These are phyloP conservation scores for Uloborus diversus DNA, from an alignment of 1,140 invertebrate species.

Conservation along the genomic window DNA sequence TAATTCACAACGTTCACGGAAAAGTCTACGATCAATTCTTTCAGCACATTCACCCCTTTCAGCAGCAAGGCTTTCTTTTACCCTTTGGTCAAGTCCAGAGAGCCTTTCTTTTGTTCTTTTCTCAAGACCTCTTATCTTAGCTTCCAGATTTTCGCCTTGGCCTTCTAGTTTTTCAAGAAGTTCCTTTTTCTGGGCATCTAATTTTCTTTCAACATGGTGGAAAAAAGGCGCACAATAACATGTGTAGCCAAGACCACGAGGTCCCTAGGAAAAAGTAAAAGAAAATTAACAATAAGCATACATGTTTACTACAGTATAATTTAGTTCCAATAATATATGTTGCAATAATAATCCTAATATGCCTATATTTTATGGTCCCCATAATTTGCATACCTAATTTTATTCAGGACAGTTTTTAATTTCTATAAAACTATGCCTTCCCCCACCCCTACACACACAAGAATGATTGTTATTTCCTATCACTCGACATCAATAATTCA, in stretches of 20 bases:
- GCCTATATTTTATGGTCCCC: too few species aligned
- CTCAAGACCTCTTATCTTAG: slow-evolving; percentile 81
- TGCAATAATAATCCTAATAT: too few species aligned
- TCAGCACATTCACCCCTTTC: slow-evolving; percentile 58
- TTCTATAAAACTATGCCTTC: too few species aligned
- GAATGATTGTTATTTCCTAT: too few species aligned
- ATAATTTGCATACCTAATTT: too few species aligned
- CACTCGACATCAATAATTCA: too few species aligned
- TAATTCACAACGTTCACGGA: slow-evolving; percentile 55
- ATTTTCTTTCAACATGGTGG: slow-evolving; percentile 83
- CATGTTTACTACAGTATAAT: too few species aligned
- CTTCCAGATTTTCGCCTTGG: slow-evolving; percentile 80
- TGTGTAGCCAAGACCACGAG: slow-evolving; percentile 85
- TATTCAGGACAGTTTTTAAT: too few species aligned
- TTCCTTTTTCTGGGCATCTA: slow-evolving; percentile 86
- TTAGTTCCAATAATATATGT: too few species aligned
- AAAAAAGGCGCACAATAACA: slow-evolving; percentile 86
- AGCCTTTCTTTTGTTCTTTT: slow-evolving; percentile 79
- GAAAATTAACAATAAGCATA: too few species aligned
- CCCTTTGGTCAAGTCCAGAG: slow-evolving; percentile 69
- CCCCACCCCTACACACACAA: too few species aligned
- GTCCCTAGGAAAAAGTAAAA: slow-evolving; percentile 71
- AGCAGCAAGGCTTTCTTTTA: slow-evolving; percentile 59
- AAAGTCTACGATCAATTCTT: slow-evolving; percentile 42
- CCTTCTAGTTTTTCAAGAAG: slow-evolving; percentile 83